These are phyloP conservation scores for Hybognathus amarus DNA, from an alignment of 2,797 vertebrate species.

Conservation along the genomic window DNA sequence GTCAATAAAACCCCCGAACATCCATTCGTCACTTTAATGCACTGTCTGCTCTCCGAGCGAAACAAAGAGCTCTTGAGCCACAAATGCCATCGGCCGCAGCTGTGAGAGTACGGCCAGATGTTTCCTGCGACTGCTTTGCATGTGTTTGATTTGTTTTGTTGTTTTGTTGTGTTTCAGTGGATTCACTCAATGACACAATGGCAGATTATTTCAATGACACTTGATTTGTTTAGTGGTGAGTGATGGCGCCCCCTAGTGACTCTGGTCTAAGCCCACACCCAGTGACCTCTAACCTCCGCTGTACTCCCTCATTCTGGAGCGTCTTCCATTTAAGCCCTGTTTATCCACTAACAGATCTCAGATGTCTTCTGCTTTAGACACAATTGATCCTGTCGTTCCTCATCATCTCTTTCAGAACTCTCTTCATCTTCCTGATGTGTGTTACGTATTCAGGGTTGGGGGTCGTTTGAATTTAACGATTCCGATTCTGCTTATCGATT, in stretches of 20 bases:
- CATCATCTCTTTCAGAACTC: neutral
- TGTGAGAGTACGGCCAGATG: neutral
- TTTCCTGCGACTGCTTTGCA: neutral
- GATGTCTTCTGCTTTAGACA: neutral
- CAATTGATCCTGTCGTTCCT: neutral
- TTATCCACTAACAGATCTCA: constrained; percentile 1
- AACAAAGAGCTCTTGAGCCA: constrained; percentile 35
- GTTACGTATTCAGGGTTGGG: neutral
- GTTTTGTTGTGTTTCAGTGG: constrained; percentile 95
- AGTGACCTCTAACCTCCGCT: constrained; percentile 76
- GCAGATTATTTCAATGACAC: constrained; percentile 99
- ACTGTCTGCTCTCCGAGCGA: neutral
- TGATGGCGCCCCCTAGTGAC: constrained; percentile 87
- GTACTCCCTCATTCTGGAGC: neutral
- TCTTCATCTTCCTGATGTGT: neutral
- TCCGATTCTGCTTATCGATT: too few species aligned
- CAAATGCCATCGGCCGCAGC: constrained; percentile 13
- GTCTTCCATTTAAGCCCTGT: neutral
- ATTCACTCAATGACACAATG: constrained; percentile 99
- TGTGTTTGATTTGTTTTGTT: constrained; percentile 20
- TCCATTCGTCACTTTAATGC: constrained; percentile 37
- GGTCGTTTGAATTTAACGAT: too few species aligned
- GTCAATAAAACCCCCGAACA: constrained; percentile 41
- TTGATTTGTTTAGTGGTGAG: constrained; percentile 99
- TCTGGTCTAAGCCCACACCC: constrained; percentile 62